Evolutionary conservation across 2,113 vertebrate genomes (phyloP), one percentile per base, ranked within the genome.

Genomic region (Albula glossodonta): DNA sequence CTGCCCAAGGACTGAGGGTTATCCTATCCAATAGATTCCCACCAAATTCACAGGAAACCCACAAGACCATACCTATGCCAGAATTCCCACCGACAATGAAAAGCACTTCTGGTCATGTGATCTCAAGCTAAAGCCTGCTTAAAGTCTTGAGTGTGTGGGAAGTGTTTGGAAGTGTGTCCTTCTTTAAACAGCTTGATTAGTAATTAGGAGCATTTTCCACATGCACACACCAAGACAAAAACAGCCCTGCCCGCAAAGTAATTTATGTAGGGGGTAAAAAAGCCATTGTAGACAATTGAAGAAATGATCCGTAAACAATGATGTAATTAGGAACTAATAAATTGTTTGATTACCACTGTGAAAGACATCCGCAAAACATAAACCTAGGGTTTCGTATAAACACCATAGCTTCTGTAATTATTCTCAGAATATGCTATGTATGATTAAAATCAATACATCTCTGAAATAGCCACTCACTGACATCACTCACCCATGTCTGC

Each of bases 391-490:
- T 93, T 89, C 89, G 88, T 82, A 84, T 78, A 5, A 82, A 66
- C 82, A 70, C 66, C 79, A 52, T 53, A 74, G 88, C 88, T 85
- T 87, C 87, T 70, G 89, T 85, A 52, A 48, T 51, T 19, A 51
- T 49, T 84, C 63, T 31, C 10, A n/a, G 84, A 86, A 87, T 87
- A 84, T 80, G 77, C 66, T 57, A 48, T 83, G 82, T 86, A 88
- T 74, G 50, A 51, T 17, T 87, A 87, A 50, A 78, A 60, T 81
- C 82, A 86, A 89, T 92, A 89, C 89, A 90, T 90, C 90, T 89
- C 88, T 89, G 87, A 92, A 89, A 87, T 89, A 89, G 57, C 25
- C 87, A 87, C 87, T 90, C 66, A 84, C 89, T 90, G 87, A 87
- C 49, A 86, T 90, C 10, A 4, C 88, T 87, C 81, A 74, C 85